These are phyloP conservation scores for Nephila pilipes DNA, from an alignment of 1,140 invertebrate genomes.

Conservation along the genomic window DNA sequence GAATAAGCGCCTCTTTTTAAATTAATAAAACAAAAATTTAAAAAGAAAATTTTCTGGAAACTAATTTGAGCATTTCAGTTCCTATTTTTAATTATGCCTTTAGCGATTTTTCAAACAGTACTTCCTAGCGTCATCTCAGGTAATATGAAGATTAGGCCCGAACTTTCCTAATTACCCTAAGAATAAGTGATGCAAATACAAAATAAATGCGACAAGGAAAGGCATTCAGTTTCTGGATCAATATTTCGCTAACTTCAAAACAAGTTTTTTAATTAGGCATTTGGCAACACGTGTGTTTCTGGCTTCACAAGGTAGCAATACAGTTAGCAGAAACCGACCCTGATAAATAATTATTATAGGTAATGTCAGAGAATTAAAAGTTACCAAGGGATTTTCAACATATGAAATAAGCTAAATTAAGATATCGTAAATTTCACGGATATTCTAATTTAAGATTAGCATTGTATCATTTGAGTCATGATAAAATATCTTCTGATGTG, in stretches of 20 bases:
- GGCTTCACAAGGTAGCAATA: background rate
- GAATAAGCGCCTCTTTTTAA: background rate
- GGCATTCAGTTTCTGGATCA: constrained; percentile 3
- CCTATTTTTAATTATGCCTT: constrained; percentile 34
- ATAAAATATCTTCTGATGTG: constrained; percentile 4
- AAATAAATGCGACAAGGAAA: constrained; percentile 13
- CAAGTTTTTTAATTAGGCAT: constrained; percentile 46
- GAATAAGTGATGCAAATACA: constrained; percentile 34
- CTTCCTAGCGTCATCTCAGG: background rate
- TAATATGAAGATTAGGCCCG: too few species aligned
- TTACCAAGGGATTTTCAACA: background rate
- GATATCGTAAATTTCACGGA: background rate
- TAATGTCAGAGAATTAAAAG: background rate
- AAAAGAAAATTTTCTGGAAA: background rate
- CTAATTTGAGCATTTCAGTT: constrained; percentile 36
- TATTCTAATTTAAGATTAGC: background rate
- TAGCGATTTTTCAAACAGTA: constrained; percentile 39
- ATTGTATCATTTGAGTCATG: background rate
- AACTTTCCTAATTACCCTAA: constrained; percentile 47
- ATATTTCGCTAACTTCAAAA: background rate
- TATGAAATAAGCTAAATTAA: background rate
- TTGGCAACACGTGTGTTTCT: background rate
- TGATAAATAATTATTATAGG: background rate
- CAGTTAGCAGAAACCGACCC: background rate
- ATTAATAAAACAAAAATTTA: background rate